These are phyloP conservation scores for Solea senegalensis DNA, from an alignment of 2,113 vertebrate species.

Conservation along the genomic window DNA sequence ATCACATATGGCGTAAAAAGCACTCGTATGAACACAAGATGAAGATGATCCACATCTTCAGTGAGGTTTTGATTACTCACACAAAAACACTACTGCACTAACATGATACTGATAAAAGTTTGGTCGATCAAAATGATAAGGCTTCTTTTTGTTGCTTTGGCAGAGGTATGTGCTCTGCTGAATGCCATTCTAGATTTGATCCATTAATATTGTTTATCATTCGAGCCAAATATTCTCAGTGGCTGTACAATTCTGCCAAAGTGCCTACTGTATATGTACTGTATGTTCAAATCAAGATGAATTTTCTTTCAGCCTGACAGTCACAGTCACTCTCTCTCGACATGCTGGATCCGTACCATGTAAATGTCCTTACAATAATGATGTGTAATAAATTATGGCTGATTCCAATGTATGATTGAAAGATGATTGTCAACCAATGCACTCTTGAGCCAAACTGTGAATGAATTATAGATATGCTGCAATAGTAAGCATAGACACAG, in stretches of 20 bases:
- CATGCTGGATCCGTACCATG: constrained; percentile 2
- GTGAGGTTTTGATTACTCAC: too few relatives aligned
- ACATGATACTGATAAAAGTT: too few relatives aligned
- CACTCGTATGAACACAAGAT: too few relatives aligned
- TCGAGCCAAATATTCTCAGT: background rate
- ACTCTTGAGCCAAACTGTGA: constrained; percentile 71
- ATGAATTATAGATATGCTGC: constrained; percentile 69
- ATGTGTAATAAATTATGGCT: constrained; percentile 8
- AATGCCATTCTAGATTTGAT: background rate
- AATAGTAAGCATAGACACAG: constrained; percentile 38
- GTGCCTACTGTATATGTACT: constrained; percentile 39
- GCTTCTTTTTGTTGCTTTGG: too few relatives aligned
- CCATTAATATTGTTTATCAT: background rate
- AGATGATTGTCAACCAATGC: constrained; percentile 50
- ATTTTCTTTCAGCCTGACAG: too few relatives aligned
- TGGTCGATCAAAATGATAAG: too few relatives aligned
- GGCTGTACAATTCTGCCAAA: constrained; percentile 42
- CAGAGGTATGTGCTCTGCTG: background rate
- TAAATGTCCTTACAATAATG: constrained; percentile 1
- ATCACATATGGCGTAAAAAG: too few relatives aligned
- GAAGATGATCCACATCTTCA: too few relatives aligned
- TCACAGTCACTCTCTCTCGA: constrained; percentile 13
- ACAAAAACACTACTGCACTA: too few relatives aligned
- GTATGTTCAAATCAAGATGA: constrained; percentile 15
- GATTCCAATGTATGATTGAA: constrained; percentile 27